A percentile compares a stretch with the other conserved stretches of the same genome.
These are phyloP conservation scores for Hyaena hyaena DNA, from an alignment of 2,113 vertebrate species.

Conservation along the genomic window DNA sequence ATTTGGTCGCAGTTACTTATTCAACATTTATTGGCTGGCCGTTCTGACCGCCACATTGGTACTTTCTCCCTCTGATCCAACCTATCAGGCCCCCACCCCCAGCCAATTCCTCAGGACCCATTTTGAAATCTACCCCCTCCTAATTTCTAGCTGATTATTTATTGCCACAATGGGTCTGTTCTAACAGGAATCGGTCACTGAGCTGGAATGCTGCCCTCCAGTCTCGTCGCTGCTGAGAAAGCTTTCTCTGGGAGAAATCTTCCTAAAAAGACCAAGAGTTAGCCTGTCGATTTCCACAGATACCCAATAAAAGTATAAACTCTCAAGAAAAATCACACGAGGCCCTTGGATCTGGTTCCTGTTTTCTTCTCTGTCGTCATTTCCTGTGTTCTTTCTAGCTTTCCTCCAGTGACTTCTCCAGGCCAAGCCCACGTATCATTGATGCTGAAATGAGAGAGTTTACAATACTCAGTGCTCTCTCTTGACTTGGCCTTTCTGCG, in stretches of 20 bases:
- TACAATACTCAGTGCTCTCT: accelerated
- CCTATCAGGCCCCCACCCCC: accelerated
- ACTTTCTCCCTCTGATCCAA: not conserved
- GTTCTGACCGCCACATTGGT: not conserved
- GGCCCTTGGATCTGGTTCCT: not conserved
- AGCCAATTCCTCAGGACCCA: not conserved
- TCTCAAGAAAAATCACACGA: not conserved
- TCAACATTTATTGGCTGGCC: not conserved
- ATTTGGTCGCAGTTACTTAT: not conserved
- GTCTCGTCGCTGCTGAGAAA: not conserved
- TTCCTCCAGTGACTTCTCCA: not conserved
- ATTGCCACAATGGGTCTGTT: not conserved
- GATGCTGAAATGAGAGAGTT: not conserved
- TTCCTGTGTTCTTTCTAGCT: not conserved
- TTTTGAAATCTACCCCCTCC: not conserved
- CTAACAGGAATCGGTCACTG: not conserved
- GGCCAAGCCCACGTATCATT: not conserved
- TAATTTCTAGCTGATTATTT: not conserved
- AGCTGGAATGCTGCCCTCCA: not conserved
- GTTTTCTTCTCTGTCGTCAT: not conserved
- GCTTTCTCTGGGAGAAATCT: not conserved
- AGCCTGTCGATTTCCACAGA: not conserved
- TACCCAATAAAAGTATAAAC: not conserved
- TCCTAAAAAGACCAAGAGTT: not conserved
- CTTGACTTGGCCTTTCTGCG: not conserved